Percentiles rank a stretch among this genome's conserved stretches.
Evolutionary conservation across 2,888 invertebrate species (phyloP).

Genomic region (Megamerina dolium): DNA sequence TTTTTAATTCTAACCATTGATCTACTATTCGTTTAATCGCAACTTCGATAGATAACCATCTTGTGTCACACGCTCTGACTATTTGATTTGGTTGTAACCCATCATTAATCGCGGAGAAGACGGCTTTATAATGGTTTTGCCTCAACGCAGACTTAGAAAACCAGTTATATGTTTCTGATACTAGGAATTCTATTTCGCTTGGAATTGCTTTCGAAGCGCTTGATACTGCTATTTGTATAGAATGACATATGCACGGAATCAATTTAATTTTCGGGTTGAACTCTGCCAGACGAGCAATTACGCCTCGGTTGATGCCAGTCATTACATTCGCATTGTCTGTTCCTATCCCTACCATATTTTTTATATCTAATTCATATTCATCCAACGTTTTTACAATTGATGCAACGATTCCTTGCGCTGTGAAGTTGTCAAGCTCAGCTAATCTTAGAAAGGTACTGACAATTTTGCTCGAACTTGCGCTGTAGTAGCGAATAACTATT

Average conservation of each 20-base stretch:
- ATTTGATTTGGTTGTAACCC: too few relatives aligned
- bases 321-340: slow-evolving; percentile 13
- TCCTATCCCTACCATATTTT: slow-evolving; percentile 9
- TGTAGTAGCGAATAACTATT: too few relatives aligned
- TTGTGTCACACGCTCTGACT: too few relatives aligned
- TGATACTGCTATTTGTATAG: slow-evolving; percentile 10
- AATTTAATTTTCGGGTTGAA: slow-evolving; percentile 9
- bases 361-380: not conserved
- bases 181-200: slow-evolving; percentile 7
- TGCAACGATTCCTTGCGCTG: slow-evolving; percentile 4
- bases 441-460: too few relatives aligned
- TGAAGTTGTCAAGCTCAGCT: slow-evolving; percentile 6
- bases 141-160: slow-evolving; percentile 4
- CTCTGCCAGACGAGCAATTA: slow-evolving; percentile 3
- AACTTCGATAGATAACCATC: too few relatives aligned
- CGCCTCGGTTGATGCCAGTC: slow-evolving; percentile 5
- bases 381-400: slow-evolving; percentile 1
- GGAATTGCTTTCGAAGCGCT: slow-evolving; percentile 8
- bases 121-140: too few relatives aligned
- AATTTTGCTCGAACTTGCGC: too few relatives aligned
- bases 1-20: too few relatives aligned
- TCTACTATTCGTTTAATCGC: too few relatives aligned
- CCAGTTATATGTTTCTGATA: slow-evolving; percentile 11
- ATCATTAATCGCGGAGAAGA: too few relatives aligned
- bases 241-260: slow-evolving; percentile 13